These are phyloP conservation scores for Holothuria leucospilota DNA, from an alignment of 53 echinoderm and acorn worm genomes.

Conservation along the genomic window DNA sequence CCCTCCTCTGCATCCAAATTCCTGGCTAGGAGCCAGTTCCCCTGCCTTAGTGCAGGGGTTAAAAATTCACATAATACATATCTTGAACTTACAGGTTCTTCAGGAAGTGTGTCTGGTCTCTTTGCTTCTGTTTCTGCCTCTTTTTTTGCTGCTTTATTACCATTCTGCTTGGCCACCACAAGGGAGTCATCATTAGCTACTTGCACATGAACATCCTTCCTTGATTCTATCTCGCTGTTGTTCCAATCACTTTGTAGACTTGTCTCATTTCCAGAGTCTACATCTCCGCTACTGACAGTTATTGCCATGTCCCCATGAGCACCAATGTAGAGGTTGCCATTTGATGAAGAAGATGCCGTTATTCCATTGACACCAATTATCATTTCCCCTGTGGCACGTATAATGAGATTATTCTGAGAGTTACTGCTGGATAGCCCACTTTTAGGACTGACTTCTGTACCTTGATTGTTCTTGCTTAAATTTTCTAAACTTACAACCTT, in stretches of 20 bases:
- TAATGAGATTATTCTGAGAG: conserved; percentile 49
- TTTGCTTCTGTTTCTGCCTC: background rate
- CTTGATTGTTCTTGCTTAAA: background rate
- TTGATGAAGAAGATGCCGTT: conserved; percentile 23
- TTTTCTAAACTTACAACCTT: conserved; percentile 36
- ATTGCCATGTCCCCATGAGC: conserved; percentile 55
- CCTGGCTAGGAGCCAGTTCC: too few species aligned
- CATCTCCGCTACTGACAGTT: conserved; percentile 21
- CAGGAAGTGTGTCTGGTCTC: background rate
- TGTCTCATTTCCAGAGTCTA: conserved; percentile 11
- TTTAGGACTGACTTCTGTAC: conserved; percentile 14
- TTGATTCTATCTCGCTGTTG: conserved; percentile 29
- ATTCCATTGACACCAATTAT: conserved; percentile 52
- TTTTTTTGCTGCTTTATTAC: background rate
- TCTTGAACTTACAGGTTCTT: conserved; percentile 3
- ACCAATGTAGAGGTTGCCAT: conserved; percentile 50
- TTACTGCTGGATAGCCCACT: conserved; percentile 32
- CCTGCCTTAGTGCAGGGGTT: too few species aligned
- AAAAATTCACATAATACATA: too few species aligned
- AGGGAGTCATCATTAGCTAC: conserved; percentile 28
- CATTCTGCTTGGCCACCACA: conserved; percentile 22
- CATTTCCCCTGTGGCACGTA: conserved; percentile 49
- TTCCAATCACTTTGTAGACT: conserved; percentile 28
- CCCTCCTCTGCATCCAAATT: too few species aligned
- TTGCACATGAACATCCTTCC: conserved; percentile 29